phyloP scores from a whole-genome alignment of 2,888 invertebrate genomes.

The Lasioglossum oenotherae region DNA sequence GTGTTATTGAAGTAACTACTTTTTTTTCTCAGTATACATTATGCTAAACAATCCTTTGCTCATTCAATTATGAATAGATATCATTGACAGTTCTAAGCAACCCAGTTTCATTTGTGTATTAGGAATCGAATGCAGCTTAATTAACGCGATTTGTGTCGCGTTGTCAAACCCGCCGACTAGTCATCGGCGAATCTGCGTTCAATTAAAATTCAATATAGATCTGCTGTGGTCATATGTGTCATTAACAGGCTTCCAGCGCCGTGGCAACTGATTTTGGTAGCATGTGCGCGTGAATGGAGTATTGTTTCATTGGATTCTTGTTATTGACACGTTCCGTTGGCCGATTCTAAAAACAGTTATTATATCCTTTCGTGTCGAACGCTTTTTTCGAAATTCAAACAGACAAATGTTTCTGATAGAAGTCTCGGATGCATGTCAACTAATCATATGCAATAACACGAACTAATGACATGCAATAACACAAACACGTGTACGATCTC shows the following conservation, averaged over 20 bases:
- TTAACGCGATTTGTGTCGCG: not conserved
- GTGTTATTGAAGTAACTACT: no score
- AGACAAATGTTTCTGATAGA: not conserved
- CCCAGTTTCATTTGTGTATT: not conserved
- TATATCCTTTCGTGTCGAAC: not conserved
- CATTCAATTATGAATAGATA: not conserved
- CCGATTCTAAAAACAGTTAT: not conserved
- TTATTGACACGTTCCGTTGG: not conserved
- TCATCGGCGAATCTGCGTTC: not conserved
- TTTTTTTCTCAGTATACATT: no score
- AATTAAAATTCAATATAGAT: slow-evolving; percentile 8
- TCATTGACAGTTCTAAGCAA: not conserved
- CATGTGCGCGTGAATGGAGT: not conserved
- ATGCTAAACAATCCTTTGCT: not conserved
- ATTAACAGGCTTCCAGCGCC: not conserved
- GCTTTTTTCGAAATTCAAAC: not conserved
- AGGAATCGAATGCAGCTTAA: slow-evolving; percentile 15
- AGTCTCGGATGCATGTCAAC: no score
- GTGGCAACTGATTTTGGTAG: not conserved
- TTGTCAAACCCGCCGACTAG: not conserved
- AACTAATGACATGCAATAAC: no score
- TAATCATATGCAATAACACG: no score
- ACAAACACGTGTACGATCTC: no score
- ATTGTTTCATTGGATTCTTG: not conserved
- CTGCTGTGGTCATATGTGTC: not conserved